Evolutionary conservation across 2,797 vertebrate species (phyloP).

Genomic region (Gallinago solitaria): DNA sequence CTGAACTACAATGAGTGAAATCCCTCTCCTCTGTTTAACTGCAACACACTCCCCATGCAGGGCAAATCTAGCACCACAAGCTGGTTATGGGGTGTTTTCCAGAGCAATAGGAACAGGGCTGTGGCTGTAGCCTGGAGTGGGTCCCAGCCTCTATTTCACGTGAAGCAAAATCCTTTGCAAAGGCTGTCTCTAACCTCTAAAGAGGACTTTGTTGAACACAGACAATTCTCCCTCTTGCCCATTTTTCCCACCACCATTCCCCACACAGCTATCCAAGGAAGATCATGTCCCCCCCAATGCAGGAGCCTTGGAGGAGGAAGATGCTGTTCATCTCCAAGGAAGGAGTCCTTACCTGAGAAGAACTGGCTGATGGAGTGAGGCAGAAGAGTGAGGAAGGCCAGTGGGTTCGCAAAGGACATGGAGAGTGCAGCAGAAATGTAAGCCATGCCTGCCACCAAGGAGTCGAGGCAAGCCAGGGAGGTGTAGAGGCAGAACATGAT

Average conservation of each 20-base stretch:
- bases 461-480: slow-evolving; percentile 92
- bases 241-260: neutral
- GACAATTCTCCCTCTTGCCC: neutral
- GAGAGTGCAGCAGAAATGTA: slow-evolving; percentile 92
- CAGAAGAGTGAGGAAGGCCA: slow-evolving; percentile 95
- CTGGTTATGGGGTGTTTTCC: neutral
- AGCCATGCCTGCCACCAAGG: slow-evolving; percentile 91
- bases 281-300: neutral
- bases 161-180: slow-evolving; percentile 41
- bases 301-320: neutral
- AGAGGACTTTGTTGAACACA: neutral
- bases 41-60: neutral
- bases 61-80: neutral
- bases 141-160: slow-evolving; percentile 2
- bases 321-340: neutral
- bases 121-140: neutral
- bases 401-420: slow-evolving; percentile 90
- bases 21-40: neutral
- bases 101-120: slow-evolving; percentile 20
- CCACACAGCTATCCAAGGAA: neutral
- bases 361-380: slow-evolving; percentile 94
- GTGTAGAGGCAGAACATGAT: slow-evolving; percentile 98
- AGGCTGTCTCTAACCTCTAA: neutral
- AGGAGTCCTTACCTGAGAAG: slow-evolving; percentile 89
- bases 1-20: neutral